phyloP scores from a whole-genome alignment of 2,797 vertebrate genomes.

The Typhlichthys subterraneus region DNA sequence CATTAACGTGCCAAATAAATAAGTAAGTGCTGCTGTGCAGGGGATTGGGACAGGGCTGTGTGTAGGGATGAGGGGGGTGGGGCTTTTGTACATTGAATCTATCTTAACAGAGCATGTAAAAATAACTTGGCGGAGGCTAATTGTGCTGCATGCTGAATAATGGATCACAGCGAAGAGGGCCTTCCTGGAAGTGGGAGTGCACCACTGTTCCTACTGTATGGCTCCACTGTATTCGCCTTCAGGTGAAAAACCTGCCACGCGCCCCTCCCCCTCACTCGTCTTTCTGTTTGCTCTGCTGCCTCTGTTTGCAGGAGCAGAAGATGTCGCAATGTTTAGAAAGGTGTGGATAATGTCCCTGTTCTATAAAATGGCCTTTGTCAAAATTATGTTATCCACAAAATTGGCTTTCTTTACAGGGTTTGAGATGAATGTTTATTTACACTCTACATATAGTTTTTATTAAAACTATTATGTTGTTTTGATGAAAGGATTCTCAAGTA shows the following conservation, averaged over 20 bases:
- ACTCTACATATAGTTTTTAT: too few species aligned
- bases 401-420: too few species aligned
- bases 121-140: conserved; percentile 78
- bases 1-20: conserved; percentile 77
- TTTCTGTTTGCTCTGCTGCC: conserved; percentile 41
- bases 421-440: too few species aligned
- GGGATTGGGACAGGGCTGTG: conserved; percentile 14
- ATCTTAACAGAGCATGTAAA: conserved; percentile 74
- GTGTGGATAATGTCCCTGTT: neutral
- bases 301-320: neutral
- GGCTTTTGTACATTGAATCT: conserved; percentile 75
- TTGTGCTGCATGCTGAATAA: conserved; percentile 83
- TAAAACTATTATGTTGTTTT: too few species aligned
- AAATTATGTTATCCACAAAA: too few species aligned
- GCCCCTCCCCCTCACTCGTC: conserved; percentile 3
- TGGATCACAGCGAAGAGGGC: conserved; percentile 76
- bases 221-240: conserved; percentile 73
- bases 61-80: conserved; percentile 29
- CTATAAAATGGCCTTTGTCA: too few species aligned
- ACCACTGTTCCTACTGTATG: conserved; percentile 51
- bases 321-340: conserved; percentile 5
- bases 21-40: conserved; percentile 72
- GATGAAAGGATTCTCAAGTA: too few species aligned
- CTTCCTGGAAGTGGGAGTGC: conserved; percentile 77
- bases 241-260: conserved; percentile 79